These are phyloP conservation scores for Dastarcus helophoroides DNA, from an alignment of 2,888 invertebrate genomes.

Conservation along the genomic window DNA sequence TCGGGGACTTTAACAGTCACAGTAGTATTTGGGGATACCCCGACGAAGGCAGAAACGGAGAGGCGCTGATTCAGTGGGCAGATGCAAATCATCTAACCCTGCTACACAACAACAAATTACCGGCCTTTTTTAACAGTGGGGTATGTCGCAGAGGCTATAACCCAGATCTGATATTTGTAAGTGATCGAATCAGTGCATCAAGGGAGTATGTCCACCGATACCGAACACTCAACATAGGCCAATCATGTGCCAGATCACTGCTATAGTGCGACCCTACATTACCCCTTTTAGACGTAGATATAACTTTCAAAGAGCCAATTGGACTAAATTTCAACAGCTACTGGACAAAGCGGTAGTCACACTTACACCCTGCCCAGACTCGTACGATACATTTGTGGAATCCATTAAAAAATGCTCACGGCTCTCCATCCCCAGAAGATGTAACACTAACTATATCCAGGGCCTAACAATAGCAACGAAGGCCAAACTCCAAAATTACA, in stretches of 20 bases:
- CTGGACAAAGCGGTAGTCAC: too few relatives aligned
- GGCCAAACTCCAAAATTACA: too few relatives aligned
- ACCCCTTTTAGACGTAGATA: too few relatives aligned
- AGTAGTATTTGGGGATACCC: constrained; percentile 7
- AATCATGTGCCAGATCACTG: not conserved
- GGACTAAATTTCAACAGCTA: too few relatives aligned
- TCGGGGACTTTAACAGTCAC: constrained; percentile 8
- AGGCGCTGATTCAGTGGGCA: constrained; percentile 5
- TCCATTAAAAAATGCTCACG: too few relatives aligned
- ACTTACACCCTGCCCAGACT: too few relatives aligned
- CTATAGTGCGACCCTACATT: not conserved
- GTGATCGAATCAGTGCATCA: not conserved
- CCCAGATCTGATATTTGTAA: constrained; percentile 6
- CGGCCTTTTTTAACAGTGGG: constrained; percentile 1
- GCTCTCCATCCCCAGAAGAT: too few relatives aligned
- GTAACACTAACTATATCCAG: too few relatives aligned
- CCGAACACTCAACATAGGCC: constrained; percentile 1
- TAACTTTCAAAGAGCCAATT: too few relatives aligned
- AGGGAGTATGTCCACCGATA: not conserved
- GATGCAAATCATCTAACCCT: not conserved
- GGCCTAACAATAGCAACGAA: too few relatives aligned
- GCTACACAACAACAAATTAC: constrained; percentile 2
- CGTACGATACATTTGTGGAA: too few relatives aligned
- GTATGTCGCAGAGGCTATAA: constrained; percentile 1
- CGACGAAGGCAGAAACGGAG: constrained; percentile 3